Evolutionary conservation across 1,140 invertebrate species (phyloP).

Genomic region (Caenorhabditis briggsae): DNA sequence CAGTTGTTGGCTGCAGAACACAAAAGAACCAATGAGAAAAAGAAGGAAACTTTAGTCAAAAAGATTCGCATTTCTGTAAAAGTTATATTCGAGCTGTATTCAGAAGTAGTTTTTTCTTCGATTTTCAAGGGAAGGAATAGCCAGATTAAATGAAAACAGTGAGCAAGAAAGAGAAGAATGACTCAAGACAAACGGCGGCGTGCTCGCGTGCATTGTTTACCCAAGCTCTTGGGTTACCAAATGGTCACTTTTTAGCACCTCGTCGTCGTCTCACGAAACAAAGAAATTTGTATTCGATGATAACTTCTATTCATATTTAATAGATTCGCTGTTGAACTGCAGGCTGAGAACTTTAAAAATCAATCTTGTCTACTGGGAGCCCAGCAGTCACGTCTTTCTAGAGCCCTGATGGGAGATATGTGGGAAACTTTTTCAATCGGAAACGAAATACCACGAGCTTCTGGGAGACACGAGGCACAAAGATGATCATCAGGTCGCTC

Average conservation of each 20-base stretch:
- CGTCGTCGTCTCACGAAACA: neutral
- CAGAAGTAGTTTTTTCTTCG: neutral
- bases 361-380: neutral
- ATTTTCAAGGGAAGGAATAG: neutral
- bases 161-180: neutral
- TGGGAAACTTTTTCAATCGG: slow-evolving; percentile 36
- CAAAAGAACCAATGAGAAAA: neutral
- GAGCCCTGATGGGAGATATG: slow-evolving; percentile 1
- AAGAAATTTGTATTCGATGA: too few species aligned
- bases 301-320: too few species aligned
- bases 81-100: too few species aligned
- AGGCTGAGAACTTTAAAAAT: too few species aligned
- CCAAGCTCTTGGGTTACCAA: slow-evolving; percentile 41
- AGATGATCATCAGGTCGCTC: slow-evolving; percentile 1
- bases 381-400: slow-evolving; percentile 15
- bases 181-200: neutral
- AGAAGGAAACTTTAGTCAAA: slow-evolving; percentile 2
- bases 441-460: slow-evolving; percentile 13
- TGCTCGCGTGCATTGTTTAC: slow-evolving; percentile 34
- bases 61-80: neutral
- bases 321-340: too few species aligned
- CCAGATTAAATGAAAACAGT: too few species aligned
- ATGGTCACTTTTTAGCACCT: slow-evolving; percentile 43
- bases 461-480: neutral
- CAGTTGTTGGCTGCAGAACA: slow-evolving; percentile 9